These are phyloP conservation scores for Scrobipalpa costella DNA, from an alignment of 2,888 invertebrate genomes.

Conservation along the genomic window DNA sequence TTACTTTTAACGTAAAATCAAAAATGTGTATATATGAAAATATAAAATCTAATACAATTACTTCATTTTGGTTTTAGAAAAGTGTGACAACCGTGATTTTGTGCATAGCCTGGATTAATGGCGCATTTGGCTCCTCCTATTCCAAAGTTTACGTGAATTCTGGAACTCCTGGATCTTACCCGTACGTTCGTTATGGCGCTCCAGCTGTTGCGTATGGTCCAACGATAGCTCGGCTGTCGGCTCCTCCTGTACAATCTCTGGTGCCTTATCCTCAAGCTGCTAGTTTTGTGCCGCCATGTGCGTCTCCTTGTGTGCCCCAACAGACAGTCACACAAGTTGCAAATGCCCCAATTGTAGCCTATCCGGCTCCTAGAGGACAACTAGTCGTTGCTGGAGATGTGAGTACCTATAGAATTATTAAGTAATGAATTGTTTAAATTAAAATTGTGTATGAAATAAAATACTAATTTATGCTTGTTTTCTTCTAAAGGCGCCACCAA, in stretches of 20 bases:
- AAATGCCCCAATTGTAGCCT: constrained; percentile 54
- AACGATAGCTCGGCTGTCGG: constrained; percentile 53
- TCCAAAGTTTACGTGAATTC: constrained; percentile 67
- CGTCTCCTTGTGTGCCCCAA: constrained; percentile 61
- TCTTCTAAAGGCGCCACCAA: constrained; percentile 45
- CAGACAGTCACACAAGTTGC: constrained; percentile 46
- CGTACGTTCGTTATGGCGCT: constrained; percentile 58
- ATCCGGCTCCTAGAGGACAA: constrained; percentile 54
- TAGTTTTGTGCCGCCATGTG: constrained; percentile 55
- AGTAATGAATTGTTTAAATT: no score
- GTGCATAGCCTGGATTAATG: constrained; percentile 41
- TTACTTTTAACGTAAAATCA: no score
- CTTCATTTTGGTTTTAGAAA: constrained; percentile 50
- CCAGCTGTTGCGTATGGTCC: constrained; percentile 45
- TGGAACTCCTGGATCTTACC: constrained; percentile 48
- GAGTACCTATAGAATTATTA: constrained; percentile 35
- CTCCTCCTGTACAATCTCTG: constrained; percentile 47
- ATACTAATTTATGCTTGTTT: background rate
- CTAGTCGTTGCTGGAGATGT: constrained; percentile 58
- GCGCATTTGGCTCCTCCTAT: constrained; percentile 50
- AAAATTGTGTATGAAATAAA: no score
- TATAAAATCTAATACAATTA: constrained; percentile 25
- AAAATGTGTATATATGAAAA: constrained; percentile 26
- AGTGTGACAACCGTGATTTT: constrained; percentile 42
- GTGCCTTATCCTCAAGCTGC: constrained; percentile 45